phyloP scores from a whole-genome alignment of 2,888 invertebrate genomes.

The Alloplasta piceator region DNA sequence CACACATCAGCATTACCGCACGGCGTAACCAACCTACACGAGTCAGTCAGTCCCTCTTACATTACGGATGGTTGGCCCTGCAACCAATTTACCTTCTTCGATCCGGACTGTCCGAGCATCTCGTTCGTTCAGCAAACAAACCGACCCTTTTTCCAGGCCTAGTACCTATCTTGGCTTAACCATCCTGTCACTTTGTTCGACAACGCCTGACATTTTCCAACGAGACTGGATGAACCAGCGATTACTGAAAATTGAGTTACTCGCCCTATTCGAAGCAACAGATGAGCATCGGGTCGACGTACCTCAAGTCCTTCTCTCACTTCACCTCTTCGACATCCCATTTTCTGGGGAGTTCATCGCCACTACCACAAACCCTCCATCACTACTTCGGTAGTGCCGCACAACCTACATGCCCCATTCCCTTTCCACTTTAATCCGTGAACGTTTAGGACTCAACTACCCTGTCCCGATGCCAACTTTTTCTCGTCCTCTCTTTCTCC shows the following conservation, averaged over 20 bases:
- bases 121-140: slow-evolving; percentile 1
- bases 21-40: not conserved
- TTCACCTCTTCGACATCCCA: slow-evolving; percentile 56
- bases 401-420: slow-evolving; percentile 57
- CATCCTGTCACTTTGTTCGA: not conserved
- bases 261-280: slow-evolving; percentile 75
- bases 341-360: slow-evolving; percentile 54
- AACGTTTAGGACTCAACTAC: slow-evolving; percentile 58
- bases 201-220: not conserved
- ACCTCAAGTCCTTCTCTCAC: slow-evolving; percentile 66
- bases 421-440: slow-evolving; percentile 63
- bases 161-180: slow-evolving; percentile 44
- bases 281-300: slow-evolving; percentile 78
- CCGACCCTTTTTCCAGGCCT: slow-evolving; percentile 62
- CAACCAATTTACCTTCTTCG: slow-evolving; percentile 11
- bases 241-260: slow-evolving; percentile 57
- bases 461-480: slow-evolving; percentile 62
- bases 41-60: slow-evolving; percentile 41
- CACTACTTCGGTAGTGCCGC: slow-evolving; percentile 56
- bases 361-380: slow-evolving; percentile 32
- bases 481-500: slow-evolving; percentile 18
- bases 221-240: not conserved
- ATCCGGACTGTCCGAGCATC: slow-evolving; percentile 6
- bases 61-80: slow-evolving; percentile 58
- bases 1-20: not conserved